These are phyloP conservation scores for Epinotia nisella DNA, from an alignment of 2,888 invertebrate species.

Conservation along the genomic window DNA sequence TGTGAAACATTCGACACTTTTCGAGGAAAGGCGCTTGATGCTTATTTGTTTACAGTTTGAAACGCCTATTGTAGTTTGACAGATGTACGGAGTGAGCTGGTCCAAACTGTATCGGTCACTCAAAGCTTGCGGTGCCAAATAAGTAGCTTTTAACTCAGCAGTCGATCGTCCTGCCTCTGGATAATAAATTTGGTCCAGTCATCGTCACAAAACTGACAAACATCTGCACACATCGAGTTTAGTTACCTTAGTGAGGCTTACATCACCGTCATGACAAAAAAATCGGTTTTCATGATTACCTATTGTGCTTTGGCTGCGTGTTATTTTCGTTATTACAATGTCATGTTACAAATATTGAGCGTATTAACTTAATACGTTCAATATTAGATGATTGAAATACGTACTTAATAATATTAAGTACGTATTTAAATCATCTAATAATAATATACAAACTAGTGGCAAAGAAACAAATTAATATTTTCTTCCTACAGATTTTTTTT, in stretches of 20 bases:
- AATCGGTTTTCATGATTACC: background rate
- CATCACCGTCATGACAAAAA: background rate
- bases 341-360: no score
- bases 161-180: constrained; percentile 6
- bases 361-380: no score
- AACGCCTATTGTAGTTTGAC: constrained; percentile 34
- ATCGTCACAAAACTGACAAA: background rate
- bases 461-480: no score
- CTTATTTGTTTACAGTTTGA: constrained; percentile 37
- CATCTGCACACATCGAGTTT: constrained; percentile 3
- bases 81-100: constrained; percentile 36
- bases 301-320: background rate
- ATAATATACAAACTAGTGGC: no score
- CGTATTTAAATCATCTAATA: no score
- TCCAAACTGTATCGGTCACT: constrained; percentile 5
- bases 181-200: constrained; percentile 18
- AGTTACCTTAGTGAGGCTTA: background rate
- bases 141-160: constrained; percentile 23
- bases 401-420: no score
- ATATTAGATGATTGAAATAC: no score
- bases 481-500: no score
- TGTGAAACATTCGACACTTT: constrained; percentile 51
- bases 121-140: constrained; percentile 19
- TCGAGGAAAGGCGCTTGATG: constrained; percentile 62
- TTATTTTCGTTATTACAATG: background rate